These are phyloP conservation scores for Blastobasis lacticolella DNA, from an alignment of 2,888 invertebrate genomes.

Conservation along the genomic window DNA sequence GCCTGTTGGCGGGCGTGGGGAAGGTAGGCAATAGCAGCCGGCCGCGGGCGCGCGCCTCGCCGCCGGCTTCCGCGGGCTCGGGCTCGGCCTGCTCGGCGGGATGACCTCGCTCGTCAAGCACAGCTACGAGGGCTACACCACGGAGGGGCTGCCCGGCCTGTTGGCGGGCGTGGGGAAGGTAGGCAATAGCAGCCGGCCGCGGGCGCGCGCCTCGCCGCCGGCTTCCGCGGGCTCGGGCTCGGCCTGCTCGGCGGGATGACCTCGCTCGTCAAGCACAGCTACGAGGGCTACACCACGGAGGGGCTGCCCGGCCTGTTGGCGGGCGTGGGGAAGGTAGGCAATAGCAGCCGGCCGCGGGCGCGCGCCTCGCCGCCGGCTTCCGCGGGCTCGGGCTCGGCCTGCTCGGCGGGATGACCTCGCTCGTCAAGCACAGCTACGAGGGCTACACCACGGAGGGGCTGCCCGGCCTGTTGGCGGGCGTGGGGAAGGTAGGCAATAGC, in stretches of 20 bases:
- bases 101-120: slow-evolving; percentile 82
- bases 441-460: slow-evolving; percentile 91
- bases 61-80: slow-evolving; percentile 95
- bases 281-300: slow-evolving; percentile 90
- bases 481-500: too few species aligned
- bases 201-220: slow-evolving; percentile 89
- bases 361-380: slow-evolving; percentile 93
- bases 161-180: slow-evolving; percentile 89
- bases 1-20: slow-evolving; percentile 87
- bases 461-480: slow-evolving; percentile 85
- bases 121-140: slow-evolving; percentile 90
- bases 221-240: slow-evolving; percentile 94
- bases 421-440: slow-evolving; percentile 92
- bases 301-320: slow-evolving; percentile 87
- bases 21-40: too few species aligned
- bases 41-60: slow-evolving; percentile 83
- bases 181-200: slow-evolving; percentile 72
- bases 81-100: slow-evolving; percentile 88
- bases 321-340: too few species aligned
- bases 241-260: slow-evolving; percentile 83
- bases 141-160: slow-evolving; percentile 87
- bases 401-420: slow-evolving; percentile 75
- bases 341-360: slow-evolving; percentile 74
- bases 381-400: slow-evolving; percentile 95
- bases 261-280: slow-evolving; percentile 87